Evolutionary conservation across 2,113 vertebrate species (phyloP), one percentile per base, ranked within the genome.

Genomic region (Sterrhoptilus dennistouni): DNA sequence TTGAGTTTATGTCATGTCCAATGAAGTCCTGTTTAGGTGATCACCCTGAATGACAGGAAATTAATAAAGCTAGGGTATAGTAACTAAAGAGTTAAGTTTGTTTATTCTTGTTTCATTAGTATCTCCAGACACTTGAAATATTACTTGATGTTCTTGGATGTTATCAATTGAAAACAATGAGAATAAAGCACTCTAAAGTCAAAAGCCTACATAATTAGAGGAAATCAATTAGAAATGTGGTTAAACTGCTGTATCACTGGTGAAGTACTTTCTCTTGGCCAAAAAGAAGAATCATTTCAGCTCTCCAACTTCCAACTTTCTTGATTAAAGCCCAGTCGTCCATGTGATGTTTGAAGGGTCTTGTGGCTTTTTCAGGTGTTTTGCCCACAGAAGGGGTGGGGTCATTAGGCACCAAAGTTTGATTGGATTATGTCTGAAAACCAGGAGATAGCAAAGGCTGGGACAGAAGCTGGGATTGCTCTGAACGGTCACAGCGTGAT

Each of bases 111-210:
- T 92, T 97, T 96, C 85, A 96, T 92, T 97, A 95, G 89, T 96
- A 96, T 95, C 18, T 72, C 93, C 66, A 75, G 95, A 53, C 93
- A 93, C 77, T 93, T 65, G 54, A 96, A 97, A 97, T 96, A 98
- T 84, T 94, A 88, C 96, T 93, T 87, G 89, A 83, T 92, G 83
- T 95, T 96, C 91, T 98, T 96, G 96, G 95, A 94, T 35, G 61
- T 97, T 98, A 98, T 97, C 97, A 97, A 96, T 91, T 66, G 83
- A 95, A 97, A 98, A 98, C 97, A 98, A 97, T 96, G 87, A 96
- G 93, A 97, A 96, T 96, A 96, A 97, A 96, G 95, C 68, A 87
- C 92, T 93, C 5, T 6, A 95, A 97, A 96, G 96, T 97, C 97
- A 98, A 97, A 96, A 74, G 91, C 77, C 93, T 87, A 96, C 97